Evolutionary conservation across 2,113 vertebrate species (phyloP), one percentile per base, ranked within the genome.

Genomic region (Siphamia tubifer): DNA sequence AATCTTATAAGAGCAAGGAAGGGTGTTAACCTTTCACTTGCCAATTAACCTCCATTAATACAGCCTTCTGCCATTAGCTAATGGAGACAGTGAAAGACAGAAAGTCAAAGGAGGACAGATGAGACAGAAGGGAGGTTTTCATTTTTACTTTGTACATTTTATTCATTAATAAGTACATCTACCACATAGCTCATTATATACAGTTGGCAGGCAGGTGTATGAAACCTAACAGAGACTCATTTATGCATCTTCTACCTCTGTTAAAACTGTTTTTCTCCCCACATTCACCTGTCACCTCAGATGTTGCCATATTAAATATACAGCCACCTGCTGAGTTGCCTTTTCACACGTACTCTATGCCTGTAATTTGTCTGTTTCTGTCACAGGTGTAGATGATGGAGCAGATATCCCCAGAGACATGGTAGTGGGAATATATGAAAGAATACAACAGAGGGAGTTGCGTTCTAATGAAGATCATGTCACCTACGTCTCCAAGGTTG

Each of bases 391-490:
- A 68, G 98, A 99, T 0, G 98, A 99, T 0, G 98, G 98, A 2
- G 97, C 95, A 0, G 98, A 99, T 83, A 99, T 99, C 75, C 98
- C 98, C 28, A 91, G 95, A 63, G 97, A 98, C 57, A 93, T 97
- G 93, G 97, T 99, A 76, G 97, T 96, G 13, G 98, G 98, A 51
- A 99, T 99, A 89, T 99, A 99, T 0, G 98, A 99, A 55, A 93
- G 98, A 20, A 99, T 99, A 79, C 98, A 99, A 72, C 95, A 92
- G 91, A 95, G 96, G 64, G 98, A 99, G 71, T 89, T 99, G 6
- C 96, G 96, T 74, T 99, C 98, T 68, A 99, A 99, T 1, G 98
- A 99, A 74, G 98, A 99, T 81, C 98, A 99, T 0, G 97, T 99
- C 79, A 99, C 97, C 6, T 99, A 99, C 1, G 97, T 99, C 68